Base-by-base conservation (phyloP, 2,888 invertebrate genomes). In the Eupelmus urozonus region DNA sequence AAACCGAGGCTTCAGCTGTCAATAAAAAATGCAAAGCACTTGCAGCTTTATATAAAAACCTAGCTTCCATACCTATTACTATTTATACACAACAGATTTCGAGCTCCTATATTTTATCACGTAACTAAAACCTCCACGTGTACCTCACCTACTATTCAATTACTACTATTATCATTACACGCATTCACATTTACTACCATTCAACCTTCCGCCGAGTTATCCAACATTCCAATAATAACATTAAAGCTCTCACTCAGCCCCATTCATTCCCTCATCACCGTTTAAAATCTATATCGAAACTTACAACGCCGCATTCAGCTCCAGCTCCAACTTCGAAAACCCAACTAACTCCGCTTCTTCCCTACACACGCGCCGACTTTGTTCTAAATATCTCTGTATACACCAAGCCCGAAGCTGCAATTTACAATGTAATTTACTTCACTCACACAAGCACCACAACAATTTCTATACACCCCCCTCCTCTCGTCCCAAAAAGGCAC, bases 321-420 rank as follows among this genome's bases (percentile, higher is more conserved):
- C n/a, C n/a, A n/a, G n/a, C n/a, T n/a, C 9, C 27, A 18, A 16
- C 25, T 27, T 51, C 11, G 23, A 53, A 45, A 16, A 0, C 55
- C 25, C 3, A 53, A 23, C 53, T 57, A 57, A 57, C 57, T 57
- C 27, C 27, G 57, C 25, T 57, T 57, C 7, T 20, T 2, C 20
- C 23, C 2, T 53, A 7, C 29, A 29, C n/a, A 16, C 29, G 16
- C 29, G 9, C n/a, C 29, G 5, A 16, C 69, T 42, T 27, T 57
- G 57, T 42, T 69, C 69, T 7, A 53, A 66, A 53, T 66, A 45
- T 66, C 18, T 53, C 66, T 29, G n/a, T n/a, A 69, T 57, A 40
- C n/a, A 69, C 34, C 9, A 69, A 59, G n/a, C 57, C 57, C 45
- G 9, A 11, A 29, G 57, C 42, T 40, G 57, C 69, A 45, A 57